These are phyloP conservation scores for Chaenogobius annularis DNA, from an alignment of 2,113 vertebrate genomes.

Conservation along the genomic window DNA sequence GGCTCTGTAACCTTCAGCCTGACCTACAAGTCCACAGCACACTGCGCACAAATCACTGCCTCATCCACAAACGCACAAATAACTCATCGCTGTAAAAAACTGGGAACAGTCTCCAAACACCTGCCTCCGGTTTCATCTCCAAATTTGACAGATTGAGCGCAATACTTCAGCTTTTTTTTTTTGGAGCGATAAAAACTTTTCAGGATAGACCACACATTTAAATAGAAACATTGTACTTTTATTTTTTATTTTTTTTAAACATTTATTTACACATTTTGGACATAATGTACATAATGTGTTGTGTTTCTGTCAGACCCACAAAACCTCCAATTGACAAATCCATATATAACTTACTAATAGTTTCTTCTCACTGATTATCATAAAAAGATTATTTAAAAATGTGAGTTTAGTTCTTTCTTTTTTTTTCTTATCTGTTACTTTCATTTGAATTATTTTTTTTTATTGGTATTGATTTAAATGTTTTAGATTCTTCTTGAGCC, in stretches of 20 bases:
- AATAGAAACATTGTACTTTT: constrained; percentile 18
- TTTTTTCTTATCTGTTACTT: no score
- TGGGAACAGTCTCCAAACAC: constrained; percentile 39
- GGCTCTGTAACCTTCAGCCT: constrained; percentile 47
- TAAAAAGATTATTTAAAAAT: no score
- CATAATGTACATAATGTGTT: no score
- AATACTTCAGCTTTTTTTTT: constrained; percentile 27
- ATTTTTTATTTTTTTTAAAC: no score
- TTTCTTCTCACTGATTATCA: no score
- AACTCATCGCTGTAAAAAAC: constrained; percentile 38
- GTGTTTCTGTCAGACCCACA: no score
- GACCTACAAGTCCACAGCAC: constrained; percentile 46
- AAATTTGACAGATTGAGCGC: constrained; percentile 19
- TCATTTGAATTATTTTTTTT: no score
- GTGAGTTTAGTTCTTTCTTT: no score
- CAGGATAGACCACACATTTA: constrained; percentile 34
- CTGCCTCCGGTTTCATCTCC: constrained; percentile 43
- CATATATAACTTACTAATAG: no score
- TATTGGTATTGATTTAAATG: no score
- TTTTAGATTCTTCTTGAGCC: constrained; percentile 1
- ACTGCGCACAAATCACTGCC: constrained; percentile 56
- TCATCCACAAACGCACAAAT: constrained; percentile 23
- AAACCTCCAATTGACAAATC: no score
- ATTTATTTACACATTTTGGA: not conserved
- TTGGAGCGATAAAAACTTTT: constrained; percentile 41